Evolutionary conservation across 2,888 invertebrate species (phyloP).

Genomic region (Ceriagrion tenellum): DNA sequence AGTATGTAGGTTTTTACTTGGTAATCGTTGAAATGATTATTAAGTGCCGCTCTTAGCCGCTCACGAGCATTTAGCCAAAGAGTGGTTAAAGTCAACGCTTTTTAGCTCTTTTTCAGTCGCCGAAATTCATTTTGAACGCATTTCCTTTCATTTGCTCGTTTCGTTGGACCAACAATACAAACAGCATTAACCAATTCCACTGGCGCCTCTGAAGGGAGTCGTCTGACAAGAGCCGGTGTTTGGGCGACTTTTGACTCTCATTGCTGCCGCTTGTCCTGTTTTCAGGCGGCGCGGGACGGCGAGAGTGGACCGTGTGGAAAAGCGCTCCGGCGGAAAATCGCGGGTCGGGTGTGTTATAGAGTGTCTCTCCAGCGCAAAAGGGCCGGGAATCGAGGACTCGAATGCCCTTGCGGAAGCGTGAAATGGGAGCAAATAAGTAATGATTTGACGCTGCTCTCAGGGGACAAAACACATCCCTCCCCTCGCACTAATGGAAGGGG

Average conservation of each 20-base stretch:
- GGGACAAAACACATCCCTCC: neutral
- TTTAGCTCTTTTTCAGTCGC: neutral
- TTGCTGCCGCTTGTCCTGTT: neutral
- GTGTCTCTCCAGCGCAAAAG: neutral
- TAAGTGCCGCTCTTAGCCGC: too few species aligned
- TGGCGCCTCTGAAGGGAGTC: neutral
- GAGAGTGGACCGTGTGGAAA: neutral
- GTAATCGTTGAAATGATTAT: too few species aligned
- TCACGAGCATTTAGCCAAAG: neutral
- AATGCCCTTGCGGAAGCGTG: neutral
- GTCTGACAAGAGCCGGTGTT: neutral
- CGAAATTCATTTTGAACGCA: neutral
- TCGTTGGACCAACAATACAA: neutral
- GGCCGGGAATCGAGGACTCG: neutral
- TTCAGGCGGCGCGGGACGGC: neutral
- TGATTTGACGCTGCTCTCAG: neutral
- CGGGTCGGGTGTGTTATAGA: neutral
- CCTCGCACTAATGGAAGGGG: neutral
- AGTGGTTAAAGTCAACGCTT: neutral
- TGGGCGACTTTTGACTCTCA: neutral
- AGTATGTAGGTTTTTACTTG: too few species aligned
- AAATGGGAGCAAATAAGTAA: neutral
- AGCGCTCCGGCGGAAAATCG: neutral
- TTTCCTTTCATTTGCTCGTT: neutral
- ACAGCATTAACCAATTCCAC: neutral